Conservation (phyloP, 2,113 vertebrate species). For the Ariopsis seemanni region DNA sequence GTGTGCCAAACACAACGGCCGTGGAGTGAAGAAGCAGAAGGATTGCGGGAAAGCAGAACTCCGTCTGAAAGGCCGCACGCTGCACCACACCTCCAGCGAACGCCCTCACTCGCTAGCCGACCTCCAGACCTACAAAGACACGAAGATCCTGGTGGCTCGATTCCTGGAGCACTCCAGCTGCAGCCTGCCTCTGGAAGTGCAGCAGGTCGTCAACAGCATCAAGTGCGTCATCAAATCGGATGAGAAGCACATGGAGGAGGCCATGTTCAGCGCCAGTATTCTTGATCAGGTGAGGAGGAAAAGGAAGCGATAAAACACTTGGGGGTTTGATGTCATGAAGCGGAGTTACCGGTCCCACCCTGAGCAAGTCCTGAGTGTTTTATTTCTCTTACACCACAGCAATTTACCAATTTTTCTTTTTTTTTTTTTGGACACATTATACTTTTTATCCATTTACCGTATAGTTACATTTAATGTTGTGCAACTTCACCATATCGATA, state of each 20-base stretch:
- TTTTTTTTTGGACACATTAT: neutral
- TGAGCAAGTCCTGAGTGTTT: neutral
- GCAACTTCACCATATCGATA: too few species aligned
- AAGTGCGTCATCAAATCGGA: conserved; percentile 84
- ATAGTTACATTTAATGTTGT: neutral
- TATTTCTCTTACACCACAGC: neutral
- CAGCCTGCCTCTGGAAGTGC: conserved; percentile 85
- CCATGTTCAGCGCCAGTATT: conserved; percentile 84
- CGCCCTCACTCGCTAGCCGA: conserved; percentile 84
- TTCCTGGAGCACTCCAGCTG: conserved; percentile 92
- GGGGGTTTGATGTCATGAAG: neutral
- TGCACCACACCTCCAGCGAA: conserved; percentile 71
- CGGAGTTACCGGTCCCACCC: neutral
- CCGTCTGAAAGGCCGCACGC: conserved; percentile 72
- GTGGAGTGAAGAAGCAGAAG: conserved; percentile 69
- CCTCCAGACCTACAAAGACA: conserved; percentile 89
- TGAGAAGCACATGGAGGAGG: conserved; percentile 89
- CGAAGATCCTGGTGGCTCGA: conserved; percentile 91
- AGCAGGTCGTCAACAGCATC: conserved; percentile 87
- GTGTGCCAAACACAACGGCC: conserved; percentile 64
- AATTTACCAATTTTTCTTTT: neutral
- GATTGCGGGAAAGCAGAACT: conserved; percentile 70
- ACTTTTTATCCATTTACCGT: neutral
- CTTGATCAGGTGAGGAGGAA: conserved; percentile 82
- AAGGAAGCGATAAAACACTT: neutral